Evolutionary conservation across 2,888 invertebrate genomes (phyloP).

Genomic region (Autographa pulchrina): DNA sequence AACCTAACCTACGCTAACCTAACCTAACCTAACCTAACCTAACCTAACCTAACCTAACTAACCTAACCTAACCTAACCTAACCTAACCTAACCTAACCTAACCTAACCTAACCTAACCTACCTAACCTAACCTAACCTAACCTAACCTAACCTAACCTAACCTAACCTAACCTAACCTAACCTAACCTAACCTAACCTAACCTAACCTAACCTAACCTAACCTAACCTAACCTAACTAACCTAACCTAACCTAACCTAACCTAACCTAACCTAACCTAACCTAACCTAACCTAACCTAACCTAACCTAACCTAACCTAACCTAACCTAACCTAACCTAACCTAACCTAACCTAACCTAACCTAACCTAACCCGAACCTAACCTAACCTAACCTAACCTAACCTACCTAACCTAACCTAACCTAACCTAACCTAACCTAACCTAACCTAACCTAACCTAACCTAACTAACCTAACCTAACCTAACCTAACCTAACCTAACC

Average conservation of each 20-base stretch:
- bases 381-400: conserved; percentile 50
- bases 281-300: conserved; percentile 44
- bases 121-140: conserved; percentile 16
- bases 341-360: conserved; percentile 50
- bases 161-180: conserved; percentile 25
- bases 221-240: conserved; percentile 42
- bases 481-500: conserved; percentile 51
- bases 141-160: conserved; percentile 26
- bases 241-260: background rate
- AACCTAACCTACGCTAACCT: too few species aligned
- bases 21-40: conserved; percentile 22
- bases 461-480: conserved; percentile 47
- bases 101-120: conserved; percentile 6
- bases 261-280: conserved; percentile 46
- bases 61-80: conserved; percentile 30
- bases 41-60: conserved; percentile 20
- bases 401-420: conserved; percentile 46
- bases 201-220: conserved; percentile 26
- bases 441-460: conserved; percentile 52
- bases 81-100: conserved; percentile 22
- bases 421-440: conserved; percentile 51
- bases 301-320: conserved; percentile 44
- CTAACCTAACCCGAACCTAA: conserved; percentile 51
- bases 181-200: conserved; percentile 26
- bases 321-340: conserved; percentile 50